Evolutionary conservation across 1,140 invertebrate genomes (phyloP), one percentile per base, ranked within the genome.

Genomic region (Ridgeia piscesae): DNA sequence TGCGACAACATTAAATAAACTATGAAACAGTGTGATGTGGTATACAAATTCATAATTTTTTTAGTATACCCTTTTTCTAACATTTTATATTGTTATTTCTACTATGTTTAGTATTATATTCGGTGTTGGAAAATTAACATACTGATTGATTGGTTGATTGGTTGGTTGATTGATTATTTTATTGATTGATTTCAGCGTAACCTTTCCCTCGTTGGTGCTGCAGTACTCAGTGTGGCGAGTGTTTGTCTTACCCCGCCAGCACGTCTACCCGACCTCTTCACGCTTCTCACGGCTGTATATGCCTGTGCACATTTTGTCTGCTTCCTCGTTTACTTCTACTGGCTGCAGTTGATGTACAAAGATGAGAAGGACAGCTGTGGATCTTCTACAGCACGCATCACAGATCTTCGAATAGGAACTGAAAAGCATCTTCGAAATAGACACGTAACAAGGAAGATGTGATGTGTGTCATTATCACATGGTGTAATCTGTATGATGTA

Each of bases 321-420:
- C 11, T 99, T 99, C 95, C 97, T 97, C 93, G 48, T 97, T 1
- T 98, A 98, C 96, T 99, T 98, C 95, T 97, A 98, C 96, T 97
- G 97, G 93, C 96, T 97, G 94, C 98, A 98, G 95, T 97, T 98
- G 93, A 90, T 33, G 2, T 77, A 77, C 58, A 21, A 21, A 21
- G 27, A 77, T 77, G 58, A 77, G 58, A 77, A 77, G 58, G 58
- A 77, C 6, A 31, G 27, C 17, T 77, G 11, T 8, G 58, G 58
- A 31, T 77, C 14, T 77, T 77, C 58, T 27, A 21, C 58, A 77
- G 58, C 58, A 77, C 17, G 27, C 17, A 77, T 77, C 2, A 6
- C 6, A 77, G 8, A 77, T 21, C 58, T 14, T 77, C 14, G 27
- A 17, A 77, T 77, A 77, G 58, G 58, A 8, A 77, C 58, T 77